Evolutionary conservation across 2,113 vertebrate genomes (phyloP), one percentile per base, ranked within the genome.

Genomic region (Egretta garzetta): DNA sequence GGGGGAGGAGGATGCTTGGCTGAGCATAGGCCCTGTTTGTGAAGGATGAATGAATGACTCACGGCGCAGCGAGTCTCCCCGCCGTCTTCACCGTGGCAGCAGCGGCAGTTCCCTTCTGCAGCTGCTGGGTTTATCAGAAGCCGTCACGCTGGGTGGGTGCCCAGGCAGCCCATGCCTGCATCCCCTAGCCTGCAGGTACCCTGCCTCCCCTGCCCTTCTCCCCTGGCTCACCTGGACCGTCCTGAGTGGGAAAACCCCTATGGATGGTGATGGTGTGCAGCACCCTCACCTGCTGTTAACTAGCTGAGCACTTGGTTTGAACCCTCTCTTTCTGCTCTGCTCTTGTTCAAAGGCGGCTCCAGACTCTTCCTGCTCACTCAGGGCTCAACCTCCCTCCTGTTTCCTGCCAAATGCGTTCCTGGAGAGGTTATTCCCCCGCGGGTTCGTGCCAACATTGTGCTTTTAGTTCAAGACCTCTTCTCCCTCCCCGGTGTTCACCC

Each of bases 41-140:
- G 91, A 94, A 55, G 75, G 59, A 96, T 96, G 91, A 96, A 97
- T 94, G 91, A 96, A 93, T 97, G 96, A 97, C 73, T 97, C 96
- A 96, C 0, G 1, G 64, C 5, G 0, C 0, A 0, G 30, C 4
- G 0, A 84, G 86, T 59, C 74, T 92, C 96, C 58, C 20, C 0
- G 1, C 66, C 1, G 33, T 67, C 80, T 79, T 79, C 56, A 33
- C 62, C 8, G 3, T 55, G 83, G 72, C 80, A 27, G 88, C 58
- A 63, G 47, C 14, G 2, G 59, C 6, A 6, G 83, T 91, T 96
- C 60, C 80, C 80, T 75, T 95, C 81, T 79, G 67, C 73, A 74
- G 86, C 37, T 68, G 72, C 86, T 67, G 45, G 18, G 32, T 80
- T 92, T 77, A 67, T 80, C 83, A 82, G 73, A 60, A 68, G 35